phyloP scores from a whole-genome alignment of 2,888 invertebrate genomes.

The Pristionchus mayeri region DNA sequence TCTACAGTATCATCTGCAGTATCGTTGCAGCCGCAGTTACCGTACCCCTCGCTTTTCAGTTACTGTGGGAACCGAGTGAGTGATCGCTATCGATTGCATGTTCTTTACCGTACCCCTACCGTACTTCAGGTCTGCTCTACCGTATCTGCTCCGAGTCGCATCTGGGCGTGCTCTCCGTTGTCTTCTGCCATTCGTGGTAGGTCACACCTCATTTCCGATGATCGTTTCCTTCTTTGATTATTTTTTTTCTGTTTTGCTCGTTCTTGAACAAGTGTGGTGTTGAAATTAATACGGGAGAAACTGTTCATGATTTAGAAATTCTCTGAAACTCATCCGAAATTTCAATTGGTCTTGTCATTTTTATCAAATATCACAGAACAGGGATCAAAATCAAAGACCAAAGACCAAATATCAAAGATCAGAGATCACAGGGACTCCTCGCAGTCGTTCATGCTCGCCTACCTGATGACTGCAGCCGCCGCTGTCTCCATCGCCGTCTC shows the following conservation, averaged over 20 bases:
- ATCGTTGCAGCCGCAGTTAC: neutral
- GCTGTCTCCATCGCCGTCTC: neutral
- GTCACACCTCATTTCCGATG: neutral
- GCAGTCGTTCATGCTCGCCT: constrained; percentile 17
- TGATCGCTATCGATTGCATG: too few relatives aligned
- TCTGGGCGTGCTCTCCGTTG: constrained; percentile 3
- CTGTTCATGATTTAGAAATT: too few relatives aligned
- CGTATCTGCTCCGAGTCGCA: constrained; percentile 37
- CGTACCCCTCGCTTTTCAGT: constrained; percentile 34
- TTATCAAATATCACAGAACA: too few relatives aligned
- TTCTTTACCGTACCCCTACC: neutral
- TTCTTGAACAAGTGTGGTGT: too few relatives aligned
- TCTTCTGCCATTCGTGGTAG: constrained; percentile 38
- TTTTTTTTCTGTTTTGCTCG: too few relatives aligned
- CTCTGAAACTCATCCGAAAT: too few relatives aligned
- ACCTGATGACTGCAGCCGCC: neutral
- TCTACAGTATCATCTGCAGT: neutral
- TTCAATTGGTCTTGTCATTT: too few relatives aligned
- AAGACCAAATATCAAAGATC: neutral
- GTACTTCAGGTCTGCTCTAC: constrained; percentile 27
- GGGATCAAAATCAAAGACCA: neutral
- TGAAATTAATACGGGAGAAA: too few relatives aligned
- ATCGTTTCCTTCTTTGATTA: too few relatives aligned
- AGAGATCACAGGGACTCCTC: constrained; percentile 1
- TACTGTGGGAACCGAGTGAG: constrained; percentile 39